A percentile compares a stretch with the other conserved stretches of the same genome.
These are phyloP conservation scores for Spialia ferax DNA, from an alignment of 2,888 invertebrate species.

Conservation along the genomic window DNA sequence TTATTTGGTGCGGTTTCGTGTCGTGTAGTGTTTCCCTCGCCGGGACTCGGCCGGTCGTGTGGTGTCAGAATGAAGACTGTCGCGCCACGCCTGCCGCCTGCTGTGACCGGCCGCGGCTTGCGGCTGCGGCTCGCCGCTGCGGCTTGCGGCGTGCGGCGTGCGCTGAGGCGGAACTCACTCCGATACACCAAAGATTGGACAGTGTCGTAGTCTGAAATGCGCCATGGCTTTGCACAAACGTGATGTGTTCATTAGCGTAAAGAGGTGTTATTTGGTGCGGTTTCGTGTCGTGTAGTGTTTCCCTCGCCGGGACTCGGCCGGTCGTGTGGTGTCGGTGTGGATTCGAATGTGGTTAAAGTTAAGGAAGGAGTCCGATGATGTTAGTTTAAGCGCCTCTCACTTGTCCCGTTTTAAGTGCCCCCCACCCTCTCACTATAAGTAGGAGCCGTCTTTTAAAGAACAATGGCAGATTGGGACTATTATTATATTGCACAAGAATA, in stretches of 20 bases:
- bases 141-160: background rate
- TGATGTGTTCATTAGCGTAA: constrained; percentile 60
- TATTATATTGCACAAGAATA: too few species aligned
- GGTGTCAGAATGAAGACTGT: constrained; percentile 91
- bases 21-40: constrained; percentile 11
- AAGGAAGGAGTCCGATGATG: constrained; percentile 3
- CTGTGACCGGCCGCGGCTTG: constrained; percentile 53
- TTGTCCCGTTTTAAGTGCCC: constrained; percentile 42
- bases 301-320: background rate
- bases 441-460: constrained; percentile 22
- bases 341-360: constrained; percentile 11
- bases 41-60: constrained; percentile 73
- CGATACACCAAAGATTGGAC: constrained; percentile 17
- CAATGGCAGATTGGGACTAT: too few species aligned
- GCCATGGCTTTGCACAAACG: constrained; percentile 50
- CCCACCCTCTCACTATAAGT: background rate
- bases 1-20: constrained; percentile 22
- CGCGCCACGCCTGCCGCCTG: constrained; percentile 66
- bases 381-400: constrained; percentile 42
- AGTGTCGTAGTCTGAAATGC: constrained; percentile 19
- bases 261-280: constrained; percentile 14
- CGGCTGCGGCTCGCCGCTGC: background rate
- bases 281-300: constrained; percentile 15
- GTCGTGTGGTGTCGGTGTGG: background rate
- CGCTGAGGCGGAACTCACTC: background rate